A percentile compares a stretch with the other conserved stretches of the same genome.
phyloP scores from a whole-genome alignment of 2,888 invertebrate genomes.

The Byasa hedistus region DNA sequence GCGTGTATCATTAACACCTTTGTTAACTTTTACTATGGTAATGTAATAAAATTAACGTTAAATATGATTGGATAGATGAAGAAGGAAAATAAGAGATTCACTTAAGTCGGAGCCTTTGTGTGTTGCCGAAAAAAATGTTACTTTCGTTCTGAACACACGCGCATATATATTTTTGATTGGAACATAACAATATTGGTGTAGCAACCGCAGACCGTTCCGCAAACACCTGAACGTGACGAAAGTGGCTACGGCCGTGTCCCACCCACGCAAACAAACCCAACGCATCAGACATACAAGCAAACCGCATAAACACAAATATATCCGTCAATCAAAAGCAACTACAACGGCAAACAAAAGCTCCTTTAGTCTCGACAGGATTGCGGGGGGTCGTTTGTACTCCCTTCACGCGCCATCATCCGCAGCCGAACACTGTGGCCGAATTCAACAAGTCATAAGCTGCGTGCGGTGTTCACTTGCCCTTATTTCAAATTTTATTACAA shows the following conservation, averaged over 20 bases:
- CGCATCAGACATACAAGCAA: slow-evolving; percentile 29
- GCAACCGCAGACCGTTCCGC: slow-evolving; percentile 21
- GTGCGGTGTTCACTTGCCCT: not conserved
- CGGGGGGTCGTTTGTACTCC: slow-evolving; percentile 58
- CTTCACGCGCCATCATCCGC: slow-evolving; percentile 67
- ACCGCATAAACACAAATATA: slow-evolving; percentile 49
- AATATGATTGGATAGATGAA: too few relatives aligned
- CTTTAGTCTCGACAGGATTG: slow-evolving; percentile 53
- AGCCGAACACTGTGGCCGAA: slow-evolving; percentile 18
- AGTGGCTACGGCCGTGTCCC: slow-evolving; percentile 10
- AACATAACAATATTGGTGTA: slow-evolving; percentile 22
- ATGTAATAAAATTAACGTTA: too few relatives aligned
- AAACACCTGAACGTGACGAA: slow-evolving; percentile 29
- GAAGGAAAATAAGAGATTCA: too few relatives aligned
- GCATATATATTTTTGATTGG: not conserved
- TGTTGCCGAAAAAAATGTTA: too few relatives aligned
- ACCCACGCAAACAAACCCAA: slow-evolving; percentile 7
- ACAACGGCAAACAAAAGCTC: slow-evolving; percentile 35
- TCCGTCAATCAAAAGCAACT: slow-evolving; percentile 63
- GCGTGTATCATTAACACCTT: too few relatives aligned
- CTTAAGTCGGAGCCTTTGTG: too few relatives aligned
- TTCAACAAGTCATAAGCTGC: slow-evolving; percentile 12
- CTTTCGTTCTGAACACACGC: not conserved
- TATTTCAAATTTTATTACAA: too few relatives aligned
- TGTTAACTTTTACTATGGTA: too few relatives aligned